Evolutionary conservation across 2,888 invertebrate species (phyloP), one percentile per base, ranked within the genome.

Genomic region (Torymus auratus): DNA sequence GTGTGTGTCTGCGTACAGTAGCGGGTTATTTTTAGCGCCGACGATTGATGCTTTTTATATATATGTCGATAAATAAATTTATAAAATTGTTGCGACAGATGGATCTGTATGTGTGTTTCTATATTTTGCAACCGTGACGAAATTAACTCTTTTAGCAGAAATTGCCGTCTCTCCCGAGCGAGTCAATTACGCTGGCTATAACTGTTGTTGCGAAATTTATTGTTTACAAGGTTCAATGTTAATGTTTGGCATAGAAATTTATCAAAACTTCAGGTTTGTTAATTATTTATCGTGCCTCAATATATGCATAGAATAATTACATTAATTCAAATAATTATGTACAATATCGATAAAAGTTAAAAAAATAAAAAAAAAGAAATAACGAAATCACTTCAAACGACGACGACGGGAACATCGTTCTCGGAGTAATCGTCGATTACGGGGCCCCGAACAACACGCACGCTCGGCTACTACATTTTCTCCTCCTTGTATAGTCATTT

Each of bases 1-100:
- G 20, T 52, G 81, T 78, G 83, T 84, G 84, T 83, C 84, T 75
- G 83, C 86, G 78, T n/a, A n/a, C n/a, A n/a, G n/a, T 5, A 15
- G 7, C 7, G 17, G 78, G 82, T 62, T 78, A 73, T 68, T 78
- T 73, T 78, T 73, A 78, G 68, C 41, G 17, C 83, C 85, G 84
- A 67, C 80, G 83, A 86, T 85, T 85, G 60, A 72, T 85, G 55
- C 64, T 14, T 56, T 58, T 41, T 41, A 41, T 41, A 41, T 41
- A 41, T 41, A 41, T 41, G 28, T 0, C 52, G 65, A 78, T 67
- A 72, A 61, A 67, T 71, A 62, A 64, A 70, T 71, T 58, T 71
- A 65, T 71, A 71, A 52, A 61, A 72, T 41, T 41, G 41, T 41
- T 41, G 41, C 41, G 41, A 41, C 41, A 41, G 41, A 41, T 41